Evolutionary conservation across 2,113 vertebrate species (phyloP).

Genomic region (Fulmarus glacialis): DNA sequence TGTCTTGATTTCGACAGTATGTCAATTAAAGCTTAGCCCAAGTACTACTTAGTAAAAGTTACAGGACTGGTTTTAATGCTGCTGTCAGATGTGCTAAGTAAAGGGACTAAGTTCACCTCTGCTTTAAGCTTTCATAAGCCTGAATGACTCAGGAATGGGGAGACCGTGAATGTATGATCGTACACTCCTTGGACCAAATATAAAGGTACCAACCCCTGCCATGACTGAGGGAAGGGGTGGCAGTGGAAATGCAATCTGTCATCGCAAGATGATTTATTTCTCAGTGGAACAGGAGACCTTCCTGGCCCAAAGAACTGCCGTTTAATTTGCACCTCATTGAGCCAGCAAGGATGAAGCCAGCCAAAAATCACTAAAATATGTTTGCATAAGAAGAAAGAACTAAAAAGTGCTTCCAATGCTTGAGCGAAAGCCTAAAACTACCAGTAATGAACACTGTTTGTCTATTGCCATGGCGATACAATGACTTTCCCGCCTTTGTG

Average conservation of each 20-base stretch:
- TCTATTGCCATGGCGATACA: slow-evolving; percentile 50
- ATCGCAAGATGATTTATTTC: background rate
- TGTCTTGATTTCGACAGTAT: slow-evolving; percentile 10
- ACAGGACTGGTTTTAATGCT: background rate
- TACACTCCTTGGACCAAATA: background rate
- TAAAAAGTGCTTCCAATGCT: background rate
- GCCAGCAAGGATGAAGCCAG: background rate
- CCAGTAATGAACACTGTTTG: slow-evolving; percentile 17
- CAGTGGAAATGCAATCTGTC: background rate
- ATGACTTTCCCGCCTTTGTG: background rate
- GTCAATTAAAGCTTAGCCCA: background rate
- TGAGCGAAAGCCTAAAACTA: slow-evolving; percentile 23
- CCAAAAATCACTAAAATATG: slow-evolving; percentile 43
- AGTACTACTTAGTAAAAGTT: background rate
- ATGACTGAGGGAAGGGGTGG: background rate
- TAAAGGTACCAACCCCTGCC: background rate
- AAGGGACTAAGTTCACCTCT: background rate
- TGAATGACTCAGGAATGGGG: background rate
- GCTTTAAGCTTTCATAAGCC: background rate
- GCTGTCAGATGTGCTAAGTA: background rate
- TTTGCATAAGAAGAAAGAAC: background rate
- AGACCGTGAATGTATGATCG: background rate
- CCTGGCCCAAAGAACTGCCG: background rate
- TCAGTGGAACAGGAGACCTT: background rate
- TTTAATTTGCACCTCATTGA: slow-evolving; percentile 1